Evolutionary conservation across 2,797 vertebrate genomes (phyloP).

Genomic region (Myotis pilosus): DNA sequence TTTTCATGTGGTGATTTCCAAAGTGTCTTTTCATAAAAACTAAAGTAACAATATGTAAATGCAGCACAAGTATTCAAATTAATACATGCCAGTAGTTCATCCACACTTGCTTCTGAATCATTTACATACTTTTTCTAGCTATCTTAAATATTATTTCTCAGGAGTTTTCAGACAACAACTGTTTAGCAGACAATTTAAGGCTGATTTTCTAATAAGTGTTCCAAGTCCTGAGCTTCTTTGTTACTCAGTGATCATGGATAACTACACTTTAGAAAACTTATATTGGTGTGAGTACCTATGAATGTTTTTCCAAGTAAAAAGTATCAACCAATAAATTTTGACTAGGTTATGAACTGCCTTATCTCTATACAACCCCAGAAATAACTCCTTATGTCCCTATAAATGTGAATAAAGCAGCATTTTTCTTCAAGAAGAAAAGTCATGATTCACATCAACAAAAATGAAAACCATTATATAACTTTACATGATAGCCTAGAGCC

Average conservation of each 20-base stretch:
- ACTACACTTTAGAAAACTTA: neutral
- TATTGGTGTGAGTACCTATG: neutral
- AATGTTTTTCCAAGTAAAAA: neutral
- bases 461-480: neutral
- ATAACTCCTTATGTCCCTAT: neutral
- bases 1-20: neutral
- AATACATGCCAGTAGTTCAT: neutral
- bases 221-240: neutral
- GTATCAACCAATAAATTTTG: neutral
- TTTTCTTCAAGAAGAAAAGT: neutral
- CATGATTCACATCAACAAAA: neutral
- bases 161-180: neutral
- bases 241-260: neutral
- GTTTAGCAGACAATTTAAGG: neutral
- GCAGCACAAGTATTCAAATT: neutral
- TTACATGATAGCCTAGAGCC: neutral
- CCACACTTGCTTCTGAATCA: neutral
- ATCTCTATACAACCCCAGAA: neutral
- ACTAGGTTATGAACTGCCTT: neutral
- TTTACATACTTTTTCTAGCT: neutral
- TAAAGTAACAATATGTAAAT: neutral
- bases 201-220: neutral
- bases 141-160: neutral
- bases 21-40: neutral
- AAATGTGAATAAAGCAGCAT: neutral